Percentiles rank a stretch among this genome's conserved stretches.
These are phyloP conservation scores for Cataglyphis altisquamis DNA, from an alignment of 2,888 invertebrate species.

Conservation along the genomic window DNA sequence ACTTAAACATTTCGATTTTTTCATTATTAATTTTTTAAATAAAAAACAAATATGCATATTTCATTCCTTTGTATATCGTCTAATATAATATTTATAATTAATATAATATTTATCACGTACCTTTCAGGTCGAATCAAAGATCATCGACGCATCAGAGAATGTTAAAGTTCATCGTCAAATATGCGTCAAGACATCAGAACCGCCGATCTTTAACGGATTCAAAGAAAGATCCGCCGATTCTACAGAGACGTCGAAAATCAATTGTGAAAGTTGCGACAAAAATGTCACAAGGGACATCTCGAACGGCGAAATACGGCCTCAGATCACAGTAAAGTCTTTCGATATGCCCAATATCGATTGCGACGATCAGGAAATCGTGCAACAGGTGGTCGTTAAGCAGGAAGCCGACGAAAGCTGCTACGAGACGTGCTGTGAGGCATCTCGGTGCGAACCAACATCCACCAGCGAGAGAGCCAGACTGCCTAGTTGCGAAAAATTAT, in stretches of 20 bases:
- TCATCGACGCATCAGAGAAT: slow-evolving; percentile 24
- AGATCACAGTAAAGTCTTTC: slow-evolving; percentile 78
- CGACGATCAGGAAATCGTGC: slow-evolving; percentile 79
- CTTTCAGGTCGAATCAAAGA: slow-evolving; percentile 57
- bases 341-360: slow-evolving; percentile 84
- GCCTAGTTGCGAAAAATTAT: slow-evolving; percentile 26
- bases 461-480: slow-evolving; percentile 63
- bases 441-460: slow-evolving; percentile 60
- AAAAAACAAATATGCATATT: background rate
- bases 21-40: background rate
- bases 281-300: slow-evolving; percentile 22
- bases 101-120: background rate
- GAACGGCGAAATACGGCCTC: slow-evolving; percentile 59
- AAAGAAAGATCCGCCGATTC: slow-evolving; percentile 8
- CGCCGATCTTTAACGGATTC: background rate
- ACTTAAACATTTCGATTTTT: background rate
- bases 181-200: background rate
- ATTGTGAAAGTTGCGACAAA: slow-evolving; percentile 58
- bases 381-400: slow-evolving; percentile 74
- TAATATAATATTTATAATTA: background rate
- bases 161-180: slow-evolving; percentile 26
- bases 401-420: slow-evolving; percentile 72
- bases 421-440: slow-evolving; percentile 59
- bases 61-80: background rate
- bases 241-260: slow-evolving; percentile 27